A percentile compares a stretch with the other conserved stretches of the same genome.
phyloP scores from a whole-genome alignment of 2,888 invertebrate genomes.

The Caprella mutica region DNA sequence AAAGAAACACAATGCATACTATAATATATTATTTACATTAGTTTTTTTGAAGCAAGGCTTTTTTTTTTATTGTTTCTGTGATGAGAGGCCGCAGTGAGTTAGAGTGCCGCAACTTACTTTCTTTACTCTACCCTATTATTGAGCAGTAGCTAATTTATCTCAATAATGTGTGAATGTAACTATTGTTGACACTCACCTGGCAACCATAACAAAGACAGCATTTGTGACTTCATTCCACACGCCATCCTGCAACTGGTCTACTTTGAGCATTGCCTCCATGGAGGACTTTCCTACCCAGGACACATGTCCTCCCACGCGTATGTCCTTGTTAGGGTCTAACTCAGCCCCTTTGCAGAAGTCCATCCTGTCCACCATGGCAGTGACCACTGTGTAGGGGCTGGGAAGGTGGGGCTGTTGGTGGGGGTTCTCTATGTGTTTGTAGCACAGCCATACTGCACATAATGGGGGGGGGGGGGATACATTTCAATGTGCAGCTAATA shows the following conservation, averaged over 20 bases:
- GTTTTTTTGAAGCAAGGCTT: too few species aligned
- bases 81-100: too few species aligned
- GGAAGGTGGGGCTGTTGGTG: constrained; percentile 44
- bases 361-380: constrained; percentile 60
- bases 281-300: constrained; percentile 62
- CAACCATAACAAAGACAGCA: constrained; percentile 59
- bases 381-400: constrained; percentile 56
- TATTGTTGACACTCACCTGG: too few species aligned
- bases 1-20: too few species aligned
- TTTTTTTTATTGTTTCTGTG: too few species aligned
- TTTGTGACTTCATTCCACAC: constrained; percentile 43
- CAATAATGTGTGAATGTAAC: too few species aligned
- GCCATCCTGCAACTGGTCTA: constrained; percentile 5
- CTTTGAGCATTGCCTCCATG: constrained; percentile 48
- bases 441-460: constrained; percentile 55
- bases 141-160: too few species aligned
- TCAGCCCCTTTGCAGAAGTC: constrained; percentile 44
- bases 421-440: constrained; percentile 53
- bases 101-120: too few species aligned
- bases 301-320: constrained; percentile 59
- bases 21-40: too few species aligned
- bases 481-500: too few species aligned
- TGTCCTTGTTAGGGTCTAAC: constrained; percentile 45
- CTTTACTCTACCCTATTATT: too few species aligned
- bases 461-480: too few species aligned